Percentiles rank a stretch among this genome's conserved stretches.
These are phyloP conservation scores for Meandrusa payeni DNA, from an alignment of 2,888 invertebrate genomes.

Conservation along the genomic window DNA sequence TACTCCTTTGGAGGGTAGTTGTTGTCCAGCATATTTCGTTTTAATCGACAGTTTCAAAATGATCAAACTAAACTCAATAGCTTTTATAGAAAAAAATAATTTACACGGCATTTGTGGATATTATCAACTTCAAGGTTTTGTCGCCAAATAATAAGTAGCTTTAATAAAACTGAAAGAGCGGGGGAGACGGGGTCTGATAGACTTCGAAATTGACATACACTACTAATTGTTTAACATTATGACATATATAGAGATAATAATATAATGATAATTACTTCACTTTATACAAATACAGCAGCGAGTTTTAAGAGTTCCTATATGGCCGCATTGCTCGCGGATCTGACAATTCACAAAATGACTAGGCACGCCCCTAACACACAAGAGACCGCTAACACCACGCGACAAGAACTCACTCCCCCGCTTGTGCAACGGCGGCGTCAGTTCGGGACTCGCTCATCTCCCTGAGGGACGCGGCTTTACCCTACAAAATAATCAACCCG, in stretches of 20 bases:
- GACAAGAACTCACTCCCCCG: constrained; percentile 30
- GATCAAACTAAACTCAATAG: too few species aligned
- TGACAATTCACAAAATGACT: constrained; percentile 81
- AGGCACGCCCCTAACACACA: constrained; percentile 66
- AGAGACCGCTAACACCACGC: constrained; percentile 51
- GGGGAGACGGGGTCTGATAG: constrained; percentile 66
- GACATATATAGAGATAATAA: constrained; percentile 75
- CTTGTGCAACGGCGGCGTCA: constrained; percentile 6
- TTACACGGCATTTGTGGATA: too few species aligned
- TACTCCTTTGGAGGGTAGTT: too few species aligned
- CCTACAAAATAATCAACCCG: constrained; percentile 66
- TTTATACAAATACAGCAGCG: constrained; percentile 88
- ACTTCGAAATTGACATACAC: constrained; percentile 77
- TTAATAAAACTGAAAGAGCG: neutral
- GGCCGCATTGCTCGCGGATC: constrained; percentile 74
- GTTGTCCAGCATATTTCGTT: too few species aligned
- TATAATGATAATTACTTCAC: constrained; percentile 79
- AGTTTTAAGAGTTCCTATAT: constrained; percentile 88
- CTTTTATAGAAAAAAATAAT: too few species aligned
- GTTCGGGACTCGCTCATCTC: constrained; percentile 22
- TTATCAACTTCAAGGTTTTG: too few species aligned
- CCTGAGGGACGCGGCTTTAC: constrained; percentile 50
- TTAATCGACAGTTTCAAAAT: too few species aligned
- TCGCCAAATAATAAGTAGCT: constrained; percentile 31
- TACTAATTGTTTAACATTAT: constrained; percentile 73